A percentile compares a stretch with the other conserved stretches of the same genome.
Conservation (phyloP, 2,888 invertebrate species). For the Lepidochitona cinerea region DNA sequence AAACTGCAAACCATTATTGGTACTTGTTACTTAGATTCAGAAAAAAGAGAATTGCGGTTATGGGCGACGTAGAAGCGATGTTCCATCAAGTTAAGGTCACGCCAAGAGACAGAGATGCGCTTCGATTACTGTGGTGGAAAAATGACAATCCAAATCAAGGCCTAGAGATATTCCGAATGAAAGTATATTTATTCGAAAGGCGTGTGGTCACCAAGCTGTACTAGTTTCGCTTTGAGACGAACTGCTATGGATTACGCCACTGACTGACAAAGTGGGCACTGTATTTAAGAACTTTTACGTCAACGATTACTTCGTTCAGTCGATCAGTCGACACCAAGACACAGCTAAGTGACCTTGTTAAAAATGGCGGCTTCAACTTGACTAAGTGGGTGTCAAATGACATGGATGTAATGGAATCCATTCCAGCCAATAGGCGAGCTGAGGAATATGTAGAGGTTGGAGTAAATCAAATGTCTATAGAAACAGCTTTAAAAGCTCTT, state of each 20-base stretch:
- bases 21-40: neutral
- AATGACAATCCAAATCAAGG: neutral
- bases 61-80: neutral
- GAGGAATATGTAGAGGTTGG: too few relatives aligned
- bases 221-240: neutral
- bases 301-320: neutral
- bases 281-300: neutral
- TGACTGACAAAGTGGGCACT: neutral
- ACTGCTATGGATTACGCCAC: neutral
- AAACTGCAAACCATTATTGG: too few relatives aligned
- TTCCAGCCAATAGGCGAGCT: neutral
- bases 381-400: neutral
- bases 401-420: neutral
- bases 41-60: neutral
- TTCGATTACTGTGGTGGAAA: conserved; percentile 30
- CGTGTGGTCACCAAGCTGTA: conserved; percentile 26
- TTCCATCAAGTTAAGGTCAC: neutral
- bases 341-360: neutral
- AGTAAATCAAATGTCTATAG: neutral
- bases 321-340: neutral
- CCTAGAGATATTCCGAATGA: conserved; percentile 7
- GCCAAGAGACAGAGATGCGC: conserved; percentile 15
- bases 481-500: neutral
- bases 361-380: neutral
- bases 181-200: conserved; percentile 26